Conservation (phyloP, 1,140 invertebrate species). For the Listronotus oregonensis region DNA sequence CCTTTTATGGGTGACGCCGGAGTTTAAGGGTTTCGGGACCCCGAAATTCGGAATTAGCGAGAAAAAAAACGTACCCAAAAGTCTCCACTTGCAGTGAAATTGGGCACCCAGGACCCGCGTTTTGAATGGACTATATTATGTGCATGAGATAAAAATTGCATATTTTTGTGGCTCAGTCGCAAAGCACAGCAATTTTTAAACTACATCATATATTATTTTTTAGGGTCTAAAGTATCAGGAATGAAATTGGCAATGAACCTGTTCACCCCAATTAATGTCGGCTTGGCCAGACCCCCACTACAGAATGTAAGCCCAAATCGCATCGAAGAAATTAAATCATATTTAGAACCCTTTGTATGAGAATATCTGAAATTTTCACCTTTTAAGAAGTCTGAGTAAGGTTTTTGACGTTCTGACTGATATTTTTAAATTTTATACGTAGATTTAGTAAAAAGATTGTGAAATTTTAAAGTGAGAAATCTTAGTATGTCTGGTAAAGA, state of each 20-base stretch:
- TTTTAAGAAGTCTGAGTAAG: neutral
- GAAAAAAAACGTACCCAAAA: too few species aligned
- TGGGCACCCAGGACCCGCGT: too few species aligned
- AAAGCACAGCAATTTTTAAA: too few species aligned
- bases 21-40: too few species aligned
- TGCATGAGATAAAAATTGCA: too few species aligned
- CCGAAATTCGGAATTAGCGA: too few species aligned
- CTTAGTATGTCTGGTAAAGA: too few species aligned
- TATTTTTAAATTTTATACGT: neutral
- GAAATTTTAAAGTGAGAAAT: neutral
- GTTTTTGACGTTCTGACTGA: neutral
- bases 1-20: too few species aligned
- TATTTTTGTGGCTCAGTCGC: too few species aligned
- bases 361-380: neutral
- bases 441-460: neutral
- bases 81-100: too few species aligned
- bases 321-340: slow-evolving; percentile 22
- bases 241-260: slow-evolving; percentile 71
- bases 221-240: slow-evolving; percentile 67
- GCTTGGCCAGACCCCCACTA: slow-evolving; percentile 62
- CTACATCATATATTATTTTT: slow-evolving; percentile 31
- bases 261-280: slow-evolving; percentile 63
- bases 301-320: slow-evolving; percentile 48
- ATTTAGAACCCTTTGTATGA: slow-evolving; percentile 24
- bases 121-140: too few species aligned